A percentile compares a stretch with the other conserved stretches of the same genome.
These are phyloP conservation scores for Polia nebulosa DNA, from an alignment of 2,888 invertebrate species.

Conservation along the genomic window DNA sequence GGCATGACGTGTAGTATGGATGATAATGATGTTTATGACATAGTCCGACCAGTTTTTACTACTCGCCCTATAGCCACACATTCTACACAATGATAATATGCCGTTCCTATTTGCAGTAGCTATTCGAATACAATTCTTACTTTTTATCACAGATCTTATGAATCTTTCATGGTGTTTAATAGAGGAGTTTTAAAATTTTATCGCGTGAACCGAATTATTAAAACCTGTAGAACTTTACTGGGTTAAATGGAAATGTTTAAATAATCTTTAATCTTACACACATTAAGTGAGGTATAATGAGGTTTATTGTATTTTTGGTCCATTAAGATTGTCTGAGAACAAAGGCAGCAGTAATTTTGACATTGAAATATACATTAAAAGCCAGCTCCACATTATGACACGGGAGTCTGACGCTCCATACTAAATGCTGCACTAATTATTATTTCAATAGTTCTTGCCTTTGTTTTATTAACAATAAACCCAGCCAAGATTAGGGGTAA, in stretches of 20 bases:
- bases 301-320: slow-evolving; percentile 9
- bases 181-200: background rate
- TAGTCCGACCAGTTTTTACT: slow-evolving; percentile 12
- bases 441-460: slow-evolving; percentile 68
- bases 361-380: slow-evolving; percentile 62
- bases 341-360: slow-evolving; percentile 57
- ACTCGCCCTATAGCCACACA: background rate
- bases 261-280: background rate
- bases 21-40: slow-evolving; percentile 26
- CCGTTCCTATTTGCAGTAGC: slow-evolving; percentile 1
- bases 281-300: background rate
- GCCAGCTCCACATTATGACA: slow-evolving; percentile 8
- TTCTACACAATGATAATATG: slow-evolving; percentile 6
- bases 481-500: slow-evolving; percentile 75
- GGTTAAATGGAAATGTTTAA: slow-evolving; percentile 1
- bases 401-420: slow-evolving; percentile 22
- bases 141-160: slow-evolving; percentile 1
- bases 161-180: slow-evolving; percentile 12
- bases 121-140: slow-evolving; percentile 1
- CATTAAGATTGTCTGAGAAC: slow-evolving; percentile 53
- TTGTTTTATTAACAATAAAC: slow-evolving; percentile 79
- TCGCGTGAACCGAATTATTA: slow-evolving; percentile 10
- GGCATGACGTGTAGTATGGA: background rate
- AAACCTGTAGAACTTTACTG: background rate
- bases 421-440: slow-evolving; percentile 58